phyloP scores from a whole-genome alignment of 2,888 invertebrate species.

The Drosophila atripex region DNA sequence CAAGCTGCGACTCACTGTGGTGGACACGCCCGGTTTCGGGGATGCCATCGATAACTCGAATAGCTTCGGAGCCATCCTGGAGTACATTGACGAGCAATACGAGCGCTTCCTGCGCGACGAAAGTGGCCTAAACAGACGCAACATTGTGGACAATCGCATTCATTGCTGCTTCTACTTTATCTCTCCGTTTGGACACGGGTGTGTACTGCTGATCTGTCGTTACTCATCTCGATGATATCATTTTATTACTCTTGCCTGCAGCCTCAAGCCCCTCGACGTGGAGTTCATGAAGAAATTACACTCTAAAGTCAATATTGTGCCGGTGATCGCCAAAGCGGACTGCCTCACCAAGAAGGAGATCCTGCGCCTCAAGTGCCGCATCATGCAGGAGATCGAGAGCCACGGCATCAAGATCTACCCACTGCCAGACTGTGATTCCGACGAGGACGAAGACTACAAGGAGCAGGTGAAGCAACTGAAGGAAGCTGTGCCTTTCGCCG shows the following conservation, averaged over 20 bases:
- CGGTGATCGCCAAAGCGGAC: conserved; percentile 98
- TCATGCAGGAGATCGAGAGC: conserved; percentile 95
- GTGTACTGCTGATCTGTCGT: conserved; percentile 68
- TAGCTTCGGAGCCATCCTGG: conserved; percentile 95
- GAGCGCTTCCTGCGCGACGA: conserved; percentile 95
- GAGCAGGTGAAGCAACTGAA: conserved; percentile 96
- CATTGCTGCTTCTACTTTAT: conserved; percentile 99
- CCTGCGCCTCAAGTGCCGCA: conserved; percentile 92
- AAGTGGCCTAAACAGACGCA: conserved; percentile 97
- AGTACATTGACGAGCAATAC: conserved; percentile 99
- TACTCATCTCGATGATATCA: neutral
- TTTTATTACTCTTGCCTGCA: conserved; percentile 75
- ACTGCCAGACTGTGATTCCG: conserved; percentile 96
- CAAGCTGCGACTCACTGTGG: conserved; percentile 95
- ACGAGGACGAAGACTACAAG: conserved; percentile 98
- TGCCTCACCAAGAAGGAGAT: conserved; percentile 97
- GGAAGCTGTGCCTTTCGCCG: conserved; percentile 98
- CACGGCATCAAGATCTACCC: conserved; percentile 97
- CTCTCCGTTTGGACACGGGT: conserved; percentile 98
- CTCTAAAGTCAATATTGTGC: conserved; percentile 97
- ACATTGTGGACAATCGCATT: conserved; percentile 98
- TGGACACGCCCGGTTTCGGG: conserved; percentile 98
- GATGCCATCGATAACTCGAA: conserved; percentile 97
- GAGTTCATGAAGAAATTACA: conserved; percentile 98
- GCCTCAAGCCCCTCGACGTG: conserved; percentile 95